Evolutionary conservation across 1,140 invertebrate species (phyloP), one percentile per base, ranked within the genome.

Genomic region (Camponotus pennsylvanicus): DNA sequence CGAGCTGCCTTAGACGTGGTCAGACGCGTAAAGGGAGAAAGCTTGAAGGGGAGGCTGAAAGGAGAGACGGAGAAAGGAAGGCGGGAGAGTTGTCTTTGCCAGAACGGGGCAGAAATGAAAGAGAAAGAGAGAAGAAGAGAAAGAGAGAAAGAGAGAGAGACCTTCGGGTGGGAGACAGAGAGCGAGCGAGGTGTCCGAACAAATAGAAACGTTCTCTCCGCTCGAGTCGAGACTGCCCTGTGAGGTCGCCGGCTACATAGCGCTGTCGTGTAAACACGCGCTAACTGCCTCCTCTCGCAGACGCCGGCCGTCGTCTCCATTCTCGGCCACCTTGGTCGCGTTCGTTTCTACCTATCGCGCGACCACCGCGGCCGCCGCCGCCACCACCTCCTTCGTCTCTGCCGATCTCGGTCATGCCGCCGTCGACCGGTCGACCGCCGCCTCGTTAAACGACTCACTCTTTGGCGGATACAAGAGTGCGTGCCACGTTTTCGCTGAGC

Each of bases 251-350:
- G 93, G 92, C 93, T 92, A 92, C 94, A 94, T 94, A 94, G 93
- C 93, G 92, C 90, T 94, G 93, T 94, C 94, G 94, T 95, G 94
- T 94, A 95, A 95, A 95, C 94, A 95, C 94, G 94, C 93, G 93
- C 94, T 94, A 95, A 94, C 94, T 95, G 92, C 93, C 94, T 93
- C 88, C 89, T 90, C 90, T 92, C 85, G 85, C 91, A 85, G 87
- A 91, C 86, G 85, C 87, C 85, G 86, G 86, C 90, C 86, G 84
- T 87, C 90, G 78, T 86, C 88, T 86, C 76, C 83, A 82, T 83
- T 52, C 69, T 49, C 76, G 45, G 75, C 71, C 85, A 78, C 75
- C 82, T 84, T 80, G 45, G 78, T 86, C 75, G 76, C 73, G 84
- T 84, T 86, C 86, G 66, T 80, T 80, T 79, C 61, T 61, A 66